Percentiles rank a stretch among this genome's conserved stretches.
phyloP scores from a whole-genome alignment of 1,140 invertebrate genomes.

The Bombus fervidus region DNA sequence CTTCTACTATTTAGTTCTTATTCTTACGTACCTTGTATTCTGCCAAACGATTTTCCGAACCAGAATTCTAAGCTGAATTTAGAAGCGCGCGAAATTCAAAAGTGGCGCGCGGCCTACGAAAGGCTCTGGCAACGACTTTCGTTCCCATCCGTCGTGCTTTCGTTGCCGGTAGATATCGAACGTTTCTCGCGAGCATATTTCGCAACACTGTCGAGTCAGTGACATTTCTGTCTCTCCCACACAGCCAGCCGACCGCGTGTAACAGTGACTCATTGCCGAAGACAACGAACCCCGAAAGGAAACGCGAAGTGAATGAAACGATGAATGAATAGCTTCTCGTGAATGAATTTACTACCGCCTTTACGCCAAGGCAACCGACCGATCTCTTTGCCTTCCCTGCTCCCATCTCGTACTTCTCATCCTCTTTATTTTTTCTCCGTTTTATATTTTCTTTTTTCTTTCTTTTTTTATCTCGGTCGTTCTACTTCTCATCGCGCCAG shows the following conservation, averaged over 20 bases:
- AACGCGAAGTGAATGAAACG: conserved; percentile 67
- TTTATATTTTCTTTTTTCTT: background rate
- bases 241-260: conserved; percentile 16
- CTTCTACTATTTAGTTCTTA: too few species aligned
- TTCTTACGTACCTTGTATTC: too few species aligned
- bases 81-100: background rate
- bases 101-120: background rate
- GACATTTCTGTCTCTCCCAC: conserved; percentile 64
- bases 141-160: background rate
- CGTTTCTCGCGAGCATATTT: conserved; percentile 37
- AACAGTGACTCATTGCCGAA: conserved; percentile 67
- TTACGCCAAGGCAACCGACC: conserved; percentile 30
- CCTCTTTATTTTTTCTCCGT: background rate
- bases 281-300: conserved; percentile 73
- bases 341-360: conserved; percentile 69
- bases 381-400: conserved; percentile 18
- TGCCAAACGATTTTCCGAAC: too few species aligned
- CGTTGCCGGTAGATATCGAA: background rate
- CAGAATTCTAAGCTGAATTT: too few species aligned
- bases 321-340: conserved; percentile 64
- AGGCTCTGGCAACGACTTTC: background rate
- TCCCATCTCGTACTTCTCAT: background rate
- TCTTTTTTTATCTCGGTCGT: background rate
- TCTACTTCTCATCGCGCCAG: conserved; percentile 26
- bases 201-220: conserved; percentile 53